Conservation (phyloP, 2,888 invertebrate species). For the Lordiphosa fenestrarum region DNA sequence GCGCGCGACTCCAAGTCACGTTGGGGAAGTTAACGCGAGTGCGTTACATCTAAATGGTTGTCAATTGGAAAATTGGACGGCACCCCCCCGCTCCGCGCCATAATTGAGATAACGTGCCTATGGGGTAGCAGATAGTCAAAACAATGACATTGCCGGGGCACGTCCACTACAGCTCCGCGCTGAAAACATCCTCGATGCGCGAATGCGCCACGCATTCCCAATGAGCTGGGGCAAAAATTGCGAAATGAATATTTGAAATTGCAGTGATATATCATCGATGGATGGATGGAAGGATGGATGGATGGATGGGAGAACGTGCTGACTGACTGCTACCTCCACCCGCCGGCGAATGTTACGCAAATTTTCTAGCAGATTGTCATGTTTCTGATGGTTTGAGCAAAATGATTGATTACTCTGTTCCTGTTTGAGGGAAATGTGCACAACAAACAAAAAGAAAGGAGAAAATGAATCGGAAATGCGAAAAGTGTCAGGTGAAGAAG, state of each 20-base stretch:
- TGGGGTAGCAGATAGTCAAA: slow-evolving; percentile 28
- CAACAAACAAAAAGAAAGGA: slow-evolving; percentile 2
- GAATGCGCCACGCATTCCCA: slow-evolving; percentile 57
- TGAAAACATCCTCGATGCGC: slow-evolving; percentile 12
- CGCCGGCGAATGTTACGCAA: slow-evolving; percentile 47
- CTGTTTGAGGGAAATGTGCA: slow-evolving; percentile 37
- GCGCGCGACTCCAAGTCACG: slow-evolving; percentile 23
- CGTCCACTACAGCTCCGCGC: slow-evolving; percentile 20
- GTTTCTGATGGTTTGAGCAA: slow-evolving; percentile 58
- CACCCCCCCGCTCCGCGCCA: slow-evolving; percentile 7
- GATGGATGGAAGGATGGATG: slow-evolving; percentile 39
- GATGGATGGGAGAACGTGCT: slow-evolving; percentile 39
- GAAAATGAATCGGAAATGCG: slow-evolving; percentile 48
- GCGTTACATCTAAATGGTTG: slow-evolving; percentile 47
- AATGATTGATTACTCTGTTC: slow-evolving; percentile 71
- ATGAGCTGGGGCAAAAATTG: slow-evolving; percentile 55
- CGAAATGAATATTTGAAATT: slow-evolving; percentile 65
- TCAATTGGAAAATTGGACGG: slow-evolving; percentile 51
- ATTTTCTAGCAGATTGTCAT: slow-evolving; percentile 64
- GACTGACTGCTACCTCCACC: neutral
- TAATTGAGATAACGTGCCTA: slow-evolving; percentile 40
- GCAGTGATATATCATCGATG: slow-evolving; percentile 69
- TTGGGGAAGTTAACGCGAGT: slow-evolving; percentile 37
- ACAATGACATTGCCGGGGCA: slow-evolving; percentile 32
- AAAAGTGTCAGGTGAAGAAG: slow-evolving; percentile 26